Evolutionary conservation across 1,140 invertebrate genomes (phyloP).

Genomic region (Laupala kohalensis): DNA sequence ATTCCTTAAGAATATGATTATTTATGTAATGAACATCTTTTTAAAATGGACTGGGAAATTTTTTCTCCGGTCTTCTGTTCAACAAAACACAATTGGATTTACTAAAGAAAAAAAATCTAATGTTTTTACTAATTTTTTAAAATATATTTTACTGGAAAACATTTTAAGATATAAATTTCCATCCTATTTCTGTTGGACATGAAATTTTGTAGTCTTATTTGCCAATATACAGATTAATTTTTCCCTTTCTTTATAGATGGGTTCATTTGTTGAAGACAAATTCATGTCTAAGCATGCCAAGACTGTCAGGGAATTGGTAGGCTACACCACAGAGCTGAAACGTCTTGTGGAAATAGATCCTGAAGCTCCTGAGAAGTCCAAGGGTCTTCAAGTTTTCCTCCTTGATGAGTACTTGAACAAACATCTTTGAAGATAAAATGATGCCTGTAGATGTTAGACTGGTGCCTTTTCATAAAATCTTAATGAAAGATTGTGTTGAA

Average conservation of each 20-base stretch:
- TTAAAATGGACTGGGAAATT: too few relatives aligned
- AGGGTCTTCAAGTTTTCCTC: conserved; percentile 49
- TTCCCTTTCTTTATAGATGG: conserved; percentile 31
- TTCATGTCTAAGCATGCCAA: conserved; percentile 54
- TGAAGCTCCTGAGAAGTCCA: conserved; percentile 32
- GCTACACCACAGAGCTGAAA: conserved; percentile 55
- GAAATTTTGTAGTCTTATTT: neutral
- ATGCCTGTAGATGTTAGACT: neutral
- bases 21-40: too few relatives aligned
- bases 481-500: neutral
- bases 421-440: conserved; percentile 7
- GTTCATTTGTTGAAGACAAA: conserved; percentile 58
- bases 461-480: neutral
- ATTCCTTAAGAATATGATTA: too few relatives aligned
- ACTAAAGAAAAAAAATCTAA: too few relatives aligned
- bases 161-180: neutral
- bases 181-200: neutral
- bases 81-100: too few relatives aligned
- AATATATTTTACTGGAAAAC: too few relatives aligned
- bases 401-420: conserved; percentile 68
- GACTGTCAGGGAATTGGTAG: conserved; percentile 49
- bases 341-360: conserved; percentile 33
- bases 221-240: neutral
- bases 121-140: too few relatives aligned
- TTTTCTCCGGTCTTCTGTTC: too few relatives aligned